These are phyloP conservation scores for Heliconius eleuchia DNA, from an alignment of 1,140 invertebrate genomes.

Conservation along the genomic window DNA sequence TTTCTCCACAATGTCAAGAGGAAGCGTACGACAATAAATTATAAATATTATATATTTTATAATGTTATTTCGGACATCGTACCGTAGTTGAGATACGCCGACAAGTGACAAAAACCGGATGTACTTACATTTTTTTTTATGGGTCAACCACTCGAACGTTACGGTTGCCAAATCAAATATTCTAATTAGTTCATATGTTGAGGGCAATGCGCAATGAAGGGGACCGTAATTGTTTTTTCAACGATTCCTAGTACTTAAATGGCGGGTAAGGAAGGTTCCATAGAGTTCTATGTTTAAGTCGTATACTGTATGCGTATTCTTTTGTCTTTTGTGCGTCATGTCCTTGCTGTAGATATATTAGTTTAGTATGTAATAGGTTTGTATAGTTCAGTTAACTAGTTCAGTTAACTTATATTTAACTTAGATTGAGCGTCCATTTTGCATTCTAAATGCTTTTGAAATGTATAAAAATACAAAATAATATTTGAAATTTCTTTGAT, in stretches of 20 bases:
- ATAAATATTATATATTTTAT: constrained; percentile 6
- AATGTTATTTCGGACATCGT: constrained; percentile 1
- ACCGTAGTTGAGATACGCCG: constrained; percentile 19
- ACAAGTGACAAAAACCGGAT: constrained; percentile 41
- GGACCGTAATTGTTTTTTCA: constrained; percentile 30
- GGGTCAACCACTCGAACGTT: constrained; percentile 37
- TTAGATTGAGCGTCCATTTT: background rate
- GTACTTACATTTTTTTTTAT: constrained; percentile 40
- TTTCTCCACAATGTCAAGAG: background rate
- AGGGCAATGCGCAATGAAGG: constrained; percentile 15
- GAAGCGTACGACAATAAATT: background rate
- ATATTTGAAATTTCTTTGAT: background rate
- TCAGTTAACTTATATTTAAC: background rate
- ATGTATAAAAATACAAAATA: background rate
- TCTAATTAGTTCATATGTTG: constrained; percentile 46
- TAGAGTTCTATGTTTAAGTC: constrained; percentile 34
- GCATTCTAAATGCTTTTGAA: no score
- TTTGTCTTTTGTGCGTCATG: constrained; percentile 20
- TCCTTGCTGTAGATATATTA: background rate
- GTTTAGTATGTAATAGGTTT: background rate
- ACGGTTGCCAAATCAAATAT: constrained; percentile 44
- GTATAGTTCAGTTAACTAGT: background rate
- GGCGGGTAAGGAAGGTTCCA: constrained; percentile 29
- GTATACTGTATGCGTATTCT: constrained; percentile 23
- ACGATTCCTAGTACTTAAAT: constrained; percentile 21